Evolutionary conservation across 2,797 vertebrate genomes (phyloP).

Genomic region (Onychomys arenicola): DNA sequence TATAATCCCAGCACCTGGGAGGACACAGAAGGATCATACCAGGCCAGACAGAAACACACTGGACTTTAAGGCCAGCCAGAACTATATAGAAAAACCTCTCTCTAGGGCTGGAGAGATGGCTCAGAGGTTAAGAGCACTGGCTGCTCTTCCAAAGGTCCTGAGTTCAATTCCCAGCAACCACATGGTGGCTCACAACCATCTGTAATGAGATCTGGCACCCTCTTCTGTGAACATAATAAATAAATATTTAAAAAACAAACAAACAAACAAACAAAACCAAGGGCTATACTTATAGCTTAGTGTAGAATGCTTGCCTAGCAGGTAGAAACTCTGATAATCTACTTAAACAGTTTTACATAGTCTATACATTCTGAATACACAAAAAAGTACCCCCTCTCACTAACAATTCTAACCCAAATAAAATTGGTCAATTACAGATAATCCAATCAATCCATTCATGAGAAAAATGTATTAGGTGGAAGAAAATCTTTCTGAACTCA

Average conservation of each 20-base stretch:
- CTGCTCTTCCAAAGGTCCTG: too few relatives aligned
- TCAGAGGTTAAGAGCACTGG: too few relatives aligned
- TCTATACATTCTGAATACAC: background rate
- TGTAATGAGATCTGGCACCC: too few relatives aligned
- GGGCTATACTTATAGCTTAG: background rate
- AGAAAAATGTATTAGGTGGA: background rate
- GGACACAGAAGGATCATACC: background rate
- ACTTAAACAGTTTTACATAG: background rate
- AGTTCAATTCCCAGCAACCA: too few relatives aligned
- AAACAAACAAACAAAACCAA: background rate
- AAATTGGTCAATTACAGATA: background rate
- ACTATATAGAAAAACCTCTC: background rate
- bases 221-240: too few relatives aligned
- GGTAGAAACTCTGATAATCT: background rate
- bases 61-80: background rate
- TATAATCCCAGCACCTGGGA: background rate
- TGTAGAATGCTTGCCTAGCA: background rate
- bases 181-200: too few relatives aligned
- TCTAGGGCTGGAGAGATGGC: too few relatives aligned
- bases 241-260: too few relatives aligned
- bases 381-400: background rate
- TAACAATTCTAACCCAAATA: background rate
- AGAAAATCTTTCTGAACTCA: conserved; percentile 19
- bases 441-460: background rate
- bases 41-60: background rate